Evolutionary conservation across 2,113 vertebrate genomes (phyloP), one percentile per base, ranked within the genome.

Genomic region (Pachypanchax playfairii): DNA sequence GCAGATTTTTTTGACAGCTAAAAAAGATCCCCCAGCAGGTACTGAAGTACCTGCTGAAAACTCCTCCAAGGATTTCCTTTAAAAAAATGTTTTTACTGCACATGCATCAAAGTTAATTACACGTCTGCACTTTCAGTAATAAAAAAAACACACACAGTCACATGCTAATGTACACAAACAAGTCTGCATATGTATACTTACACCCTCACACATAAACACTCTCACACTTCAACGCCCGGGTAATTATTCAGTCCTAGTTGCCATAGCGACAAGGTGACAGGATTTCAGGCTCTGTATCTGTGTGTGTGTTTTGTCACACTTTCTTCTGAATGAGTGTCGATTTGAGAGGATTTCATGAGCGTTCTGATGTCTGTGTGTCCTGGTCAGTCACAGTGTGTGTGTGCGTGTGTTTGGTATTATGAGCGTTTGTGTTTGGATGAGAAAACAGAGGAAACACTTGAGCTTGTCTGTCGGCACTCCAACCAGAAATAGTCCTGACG

Each of bases 401-500:
- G 29, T 26, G 14, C 29, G 21, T 59, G 48, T 11, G 64, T 61
- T 42, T 35, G 21, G 20, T 13, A 39, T 28, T 24, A 33, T 48
- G 57, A 48, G 33, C 31, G 46, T 68, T 29, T 55, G 29, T 28
- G 38, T 47, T 47, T 53, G 49, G 57, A 54, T 20, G 58, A 10
- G 31, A 66, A 72, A 66, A 71, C 48, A 75, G 73, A 83, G 78
- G 73, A 86, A 82, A 78, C 74, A 82, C 86, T 83, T 67, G 58
- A 84, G 71, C 65, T 72, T 1, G 74, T 85, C 83, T 83, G 84
- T 85, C 59, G 51, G 63, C 83, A 79, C 84, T 85, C 47, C 17
- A 48, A 52, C 69, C 84, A 85, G 81, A 87, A 88, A 88, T 87
- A 88, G 84, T 61, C 39, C 75, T 65, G 68, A 83, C 80, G 77